Base-by-base conservation (phyloP, 2,797 vertebrate species). In the Babyrousa celebensis region DNA sequence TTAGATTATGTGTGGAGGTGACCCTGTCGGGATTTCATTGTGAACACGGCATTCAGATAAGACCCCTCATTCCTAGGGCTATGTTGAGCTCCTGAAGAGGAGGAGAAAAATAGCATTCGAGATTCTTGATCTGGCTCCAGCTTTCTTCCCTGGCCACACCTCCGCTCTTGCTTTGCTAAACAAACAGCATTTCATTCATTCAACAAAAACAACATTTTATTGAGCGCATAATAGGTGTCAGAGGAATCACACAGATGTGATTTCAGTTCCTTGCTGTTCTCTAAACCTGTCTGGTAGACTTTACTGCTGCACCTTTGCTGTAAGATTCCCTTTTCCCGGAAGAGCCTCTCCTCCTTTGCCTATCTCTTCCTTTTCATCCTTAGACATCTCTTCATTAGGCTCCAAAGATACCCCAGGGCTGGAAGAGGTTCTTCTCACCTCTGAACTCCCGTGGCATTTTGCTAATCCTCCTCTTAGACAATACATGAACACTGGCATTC, bases 141-240 rank as follows among this genome's bases (percentile, higher is more conserved):
- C 20, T 23, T 29, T 71, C 27, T 94, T 70, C 67, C 78, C 9
- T 7, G 43, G 52, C n/a, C 2, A 14, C 18, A 3, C 16, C n/a
- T 63, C 36, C 85, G 86, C 11, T 89, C 67, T 77, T 92, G 58
- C 20, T 92, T 93, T 85, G 27, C 18, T 88, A 94, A 95, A 68
- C 29, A 71, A 29, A n/a, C 3, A 85, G 11, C 14, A n/a, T 67
- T 84, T 62, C 8, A 60, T 77, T 79, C n/a, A 54, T 52, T 56
- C 79, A n/a, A 17, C 43, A 67, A 90, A 77, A 89, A n/a, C 68
- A 79, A 21, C 18, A 85, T 67, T 88, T 94, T 72, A 62, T 21
- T 95, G 54, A 83, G 48, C 20, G 15, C 20, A 6, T 75, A 62
- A 48, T 29, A 88, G 43, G n/a, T 94, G 23, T 21, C 32, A 90